A percentile compares a stretch with the other conserved stretches of the same genome.
Evolutionary conservation across 2,113 vertebrate genomes (phyloP).

Genomic region (Dolichotis patagonum): DNA sequence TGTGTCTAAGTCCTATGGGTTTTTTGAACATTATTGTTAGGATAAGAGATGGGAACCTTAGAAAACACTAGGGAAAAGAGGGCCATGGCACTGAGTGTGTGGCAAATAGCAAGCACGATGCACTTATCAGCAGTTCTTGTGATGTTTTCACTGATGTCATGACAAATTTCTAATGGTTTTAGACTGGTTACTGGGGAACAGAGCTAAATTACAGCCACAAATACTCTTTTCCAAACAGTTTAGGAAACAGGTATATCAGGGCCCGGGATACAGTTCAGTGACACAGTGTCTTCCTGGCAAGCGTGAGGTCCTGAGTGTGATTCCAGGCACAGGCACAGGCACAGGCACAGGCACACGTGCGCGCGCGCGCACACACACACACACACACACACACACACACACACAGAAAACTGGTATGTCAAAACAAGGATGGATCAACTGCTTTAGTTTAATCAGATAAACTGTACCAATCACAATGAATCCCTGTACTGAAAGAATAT

Average conservation of each 20-base stretch:
- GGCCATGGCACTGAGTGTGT: rapidly evolving
- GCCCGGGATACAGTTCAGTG: no score
- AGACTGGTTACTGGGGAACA: background rate
- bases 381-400: no score
- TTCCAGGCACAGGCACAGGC: no score
- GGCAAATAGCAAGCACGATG: background rate
- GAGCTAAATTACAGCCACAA: background rate
- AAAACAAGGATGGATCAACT: constrained; percentile 11
- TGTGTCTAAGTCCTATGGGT: background rate
- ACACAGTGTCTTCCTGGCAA: no score
- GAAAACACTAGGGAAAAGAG: background rate
- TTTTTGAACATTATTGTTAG: background rate
- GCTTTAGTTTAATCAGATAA: constrained; percentile 12
- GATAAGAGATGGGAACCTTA: background rate
- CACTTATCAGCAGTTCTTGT: background rate
- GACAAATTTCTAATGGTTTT: background rate
- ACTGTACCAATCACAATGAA: background rate
- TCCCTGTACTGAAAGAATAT: background rate
- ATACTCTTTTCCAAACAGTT: background rate
- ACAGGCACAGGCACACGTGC: no score
- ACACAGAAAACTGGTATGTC: background rate
- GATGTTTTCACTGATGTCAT: no score
- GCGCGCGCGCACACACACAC: no score
- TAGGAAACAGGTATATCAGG: background rate
- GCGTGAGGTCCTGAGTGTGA: no score